Evolutionary conservation across 2,113 vertebrate genomes (phyloP), one percentile per base, ranked within the genome.

Genomic region (Choloepus hoffmanni): DNA sequence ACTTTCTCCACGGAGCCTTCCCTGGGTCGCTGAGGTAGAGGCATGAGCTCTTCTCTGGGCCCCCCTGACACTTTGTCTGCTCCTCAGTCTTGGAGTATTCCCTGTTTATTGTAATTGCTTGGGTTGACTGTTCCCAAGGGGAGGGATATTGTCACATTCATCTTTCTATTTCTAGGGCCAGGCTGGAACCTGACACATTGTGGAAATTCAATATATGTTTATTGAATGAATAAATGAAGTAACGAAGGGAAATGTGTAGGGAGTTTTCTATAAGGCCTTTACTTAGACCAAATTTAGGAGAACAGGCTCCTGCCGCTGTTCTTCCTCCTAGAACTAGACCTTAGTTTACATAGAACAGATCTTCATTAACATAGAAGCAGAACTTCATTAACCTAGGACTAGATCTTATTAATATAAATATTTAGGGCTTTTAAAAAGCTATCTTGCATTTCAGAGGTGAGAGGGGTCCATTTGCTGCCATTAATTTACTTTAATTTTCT

Each of bases 401-500:
- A 72, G 72, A 90, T 84, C 81, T 79, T 84, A 87, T 85, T 90
- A 90, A 88, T 24, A 70, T 94, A 48, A 24, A 53, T 85, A 72
- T 36, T 30, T 68, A 79, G 48, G 40, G 60, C 24, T 87, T 89
- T 55, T 45, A 50, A 58, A 93, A 81, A 81, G 43, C 40, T 84
- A 21, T 82, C 65, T 92, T 85, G 40, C 23, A 36, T 94, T 93
- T 96, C 45, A 77, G 60, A 45, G 50, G 3, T 68, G 45, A 58
- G 79, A 95, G 43, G 55, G 43, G 13, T 94, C 50, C 97, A 63
- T 86, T 95, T 96, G 21, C 63, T 95, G 67, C 60, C 53, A 65
- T 21, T 63, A 68, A 76, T 58, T 24, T 73, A 24, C 62, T 94
- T 89, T 87, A 30, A 30, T 89, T 96, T 92, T 77, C 53, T 76